Evolutionary conservation across 1,140 invertebrate species (phyloP), one percentile per base, ranked within the genome.

Genomic region (Bombus ignitus): DNA sequence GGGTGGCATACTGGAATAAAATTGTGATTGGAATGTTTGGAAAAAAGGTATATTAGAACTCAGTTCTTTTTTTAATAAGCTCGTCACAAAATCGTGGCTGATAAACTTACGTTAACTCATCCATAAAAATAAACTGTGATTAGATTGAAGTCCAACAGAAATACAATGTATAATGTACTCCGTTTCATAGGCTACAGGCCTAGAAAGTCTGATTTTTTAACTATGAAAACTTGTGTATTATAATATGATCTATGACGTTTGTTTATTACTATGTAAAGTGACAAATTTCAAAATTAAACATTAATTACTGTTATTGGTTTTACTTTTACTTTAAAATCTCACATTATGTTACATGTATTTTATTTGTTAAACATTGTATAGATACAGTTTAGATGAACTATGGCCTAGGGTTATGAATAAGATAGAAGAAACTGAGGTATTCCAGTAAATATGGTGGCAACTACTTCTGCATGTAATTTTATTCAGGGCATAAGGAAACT

Each of bases 141-240:
- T 89, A 89, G 88, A 88, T 85, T 87, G 42, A 89, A 87, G 78
- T 85, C 71, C 74, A 78, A 85, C 72, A 88, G 47, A 88, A 78
- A 87, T 81, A 83, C 83, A 83, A 85, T 88, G 65, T 85, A 87
- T 87, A 89, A 90, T 88, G 87, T 88, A 73, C 47, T 90, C 86
- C 79, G 76, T 85, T 89, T 84, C 68, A 84, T 89, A 91, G 83
- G 82, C 88, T 89, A 6, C 85, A 81, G 79, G 93, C 94, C 94
- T 95, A 94, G 93, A 95, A 95, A 95, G 94, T 95, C 95, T 95
- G 95, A 95, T 95, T 95, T 94, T 95, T 94, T 94, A 95, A 94
- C 91, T 94, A 93, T 86, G 90, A 92, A 90, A 93, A 90, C 91
- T 93, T 94, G 93, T 95, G 94, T 95, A 95, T 93, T 93, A 94